Base-by-base conservation (phyloP, 2,888 invertebrate genomes). In the Cosmorhoe ocellata region DNA sequence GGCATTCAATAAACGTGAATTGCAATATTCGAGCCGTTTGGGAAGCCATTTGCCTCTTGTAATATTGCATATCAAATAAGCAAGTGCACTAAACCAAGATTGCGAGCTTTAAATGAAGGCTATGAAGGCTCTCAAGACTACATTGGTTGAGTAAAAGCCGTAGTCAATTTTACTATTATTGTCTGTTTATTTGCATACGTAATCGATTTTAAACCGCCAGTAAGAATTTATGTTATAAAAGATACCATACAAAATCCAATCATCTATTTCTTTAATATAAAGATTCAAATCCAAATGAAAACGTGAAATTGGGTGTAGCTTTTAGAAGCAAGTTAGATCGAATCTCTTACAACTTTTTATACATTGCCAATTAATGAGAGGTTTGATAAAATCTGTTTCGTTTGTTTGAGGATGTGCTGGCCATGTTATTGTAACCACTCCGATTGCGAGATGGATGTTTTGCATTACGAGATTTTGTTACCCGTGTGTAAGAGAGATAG, bases 281-380 rank as follows among this genome's bases (percentile, higher is more conserved):
- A 38, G n/a, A 40, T 42, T 27, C 18, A 43, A 50, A 18, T 18
- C 18, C 18, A 18, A 18, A 18, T 18, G 18, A 18, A 18, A 18
- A n/a, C n/a, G n/a, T 18, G 2, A 18, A 3, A 18, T 18, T 18
- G 3, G 4, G 2, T 18, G 18, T 4, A 18, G 18, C 18, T 18
- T 18, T 1, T 12, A 31, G 31, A n/a, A 10, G 10, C 30, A n/a
- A n/a, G n/a, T n/a, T n/a, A n/a, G n/a, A 6, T 28, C 38, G 30
- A 46, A 55, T 44, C 49, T 26, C 18, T 49, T 41, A 56, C 52
- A 44, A 39, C 34, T 51, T 61, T 59, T 56, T 56, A 45, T 39
- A n/a, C n/a, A 37, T 33, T 37, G 36, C 39, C 39, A 48, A 48
- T 42, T 31, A 34, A 38, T 31, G 38, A 55, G 39, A n/a, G 39